Evolutionary conservation across 2,888 invertebrate species (phyloP).

Genomic region (Azorinus chamasolen): DNA sequence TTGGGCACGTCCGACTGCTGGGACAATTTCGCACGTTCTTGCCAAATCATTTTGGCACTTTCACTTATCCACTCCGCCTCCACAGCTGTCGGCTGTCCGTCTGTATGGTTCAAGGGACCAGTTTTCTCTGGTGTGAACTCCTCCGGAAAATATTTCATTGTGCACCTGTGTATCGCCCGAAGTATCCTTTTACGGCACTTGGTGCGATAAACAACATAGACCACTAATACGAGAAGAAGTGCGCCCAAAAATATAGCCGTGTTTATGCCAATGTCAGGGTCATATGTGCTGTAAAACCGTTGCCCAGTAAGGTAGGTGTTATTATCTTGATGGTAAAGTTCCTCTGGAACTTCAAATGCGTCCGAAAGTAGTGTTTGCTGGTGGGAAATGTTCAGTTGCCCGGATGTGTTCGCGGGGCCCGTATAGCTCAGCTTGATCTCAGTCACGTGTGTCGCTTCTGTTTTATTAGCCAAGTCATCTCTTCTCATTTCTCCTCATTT

Average conservation of each 20-base stretch:
- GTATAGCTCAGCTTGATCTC: constrained; percentile 6
- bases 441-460: constrained; percentile 52
- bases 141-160: constrained; percentile 61
- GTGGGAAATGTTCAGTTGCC: constrained; percentile 9
- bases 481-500: constrained; percentile 77
- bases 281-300: constrained; percentile 71
- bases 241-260: constrained; percentile 76
- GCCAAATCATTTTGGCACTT: constrained; percentile 53
- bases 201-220: constrained; percentile 69
- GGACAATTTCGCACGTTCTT: constrained; percentile 38
- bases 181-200: constrained; percentile 66
- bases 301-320: constrained; percentile 17
- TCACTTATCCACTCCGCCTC: constrained; percentile 50
- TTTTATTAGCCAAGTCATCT: constrained; percentile 57
- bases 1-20: too few species aligned
- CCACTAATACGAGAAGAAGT: constrained; percentile 70
- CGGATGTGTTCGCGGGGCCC: constrained; percentile 2
- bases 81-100: constrained; percentile 12
- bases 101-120: constrained; percentile 8
- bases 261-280: constrained; percentile 76
- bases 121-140: constrained; percentile 35
- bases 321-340: constrained; percentile 10
- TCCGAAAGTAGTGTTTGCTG: constrained; percentile 5
- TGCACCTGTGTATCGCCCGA: constrained; percentile 39
- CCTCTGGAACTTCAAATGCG: constrained; percentile 6